A percentile compares a stretch with the other conserved stretches of the same genome.
Evolutionary conservation across 2,797 vertebrate species (phyloP).

Genomic region (Tympanoctomys barrerae): DNA sequence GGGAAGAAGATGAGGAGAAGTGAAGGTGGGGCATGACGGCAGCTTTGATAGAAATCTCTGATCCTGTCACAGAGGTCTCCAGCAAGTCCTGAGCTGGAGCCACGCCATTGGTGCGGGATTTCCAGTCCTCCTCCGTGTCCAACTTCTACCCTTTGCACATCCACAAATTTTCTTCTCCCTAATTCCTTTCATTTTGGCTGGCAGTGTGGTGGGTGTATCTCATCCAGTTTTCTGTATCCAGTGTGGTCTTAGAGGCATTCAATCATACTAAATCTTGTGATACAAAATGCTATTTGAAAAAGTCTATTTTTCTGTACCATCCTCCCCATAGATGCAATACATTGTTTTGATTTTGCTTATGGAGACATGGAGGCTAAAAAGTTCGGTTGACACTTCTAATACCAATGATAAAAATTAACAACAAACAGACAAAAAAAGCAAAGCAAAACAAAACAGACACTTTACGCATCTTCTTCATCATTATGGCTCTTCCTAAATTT

Average conservation of each 20-base stretch:
- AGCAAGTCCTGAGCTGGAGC: conserved; percentile 27
- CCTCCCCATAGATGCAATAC: background rate
- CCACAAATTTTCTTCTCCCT: background rate
- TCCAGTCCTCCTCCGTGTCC: background rate
- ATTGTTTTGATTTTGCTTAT: background rate
- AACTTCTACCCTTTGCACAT: background rate
- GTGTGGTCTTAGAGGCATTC: background rate
- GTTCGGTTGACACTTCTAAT: background rate
- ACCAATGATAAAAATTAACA: background rate
- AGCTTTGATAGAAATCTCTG: conserved; percentile 81
- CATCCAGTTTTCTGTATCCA: background rate
- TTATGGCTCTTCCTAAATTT: conserved; percentile 43
- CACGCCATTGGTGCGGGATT: conserved; percentile 46
- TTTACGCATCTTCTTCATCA: conserved; percentile 28
- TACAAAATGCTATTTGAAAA: background rate
- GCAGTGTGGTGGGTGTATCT: background rate
- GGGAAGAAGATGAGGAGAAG: conserved; percentile 80
- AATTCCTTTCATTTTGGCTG: conserved; percentile 30
- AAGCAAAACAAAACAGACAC: background rate
- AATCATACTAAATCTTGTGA: background rate
- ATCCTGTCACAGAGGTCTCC: conserved; percentile 22
- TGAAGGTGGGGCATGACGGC: conserved; percentile 55
- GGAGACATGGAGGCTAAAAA: background rate
- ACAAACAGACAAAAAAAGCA: background rate
- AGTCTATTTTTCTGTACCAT: background rate